Conservation (phyloP, 2,113 vertebrate genomes). For the Rhagologus leucostigma region DNA sequence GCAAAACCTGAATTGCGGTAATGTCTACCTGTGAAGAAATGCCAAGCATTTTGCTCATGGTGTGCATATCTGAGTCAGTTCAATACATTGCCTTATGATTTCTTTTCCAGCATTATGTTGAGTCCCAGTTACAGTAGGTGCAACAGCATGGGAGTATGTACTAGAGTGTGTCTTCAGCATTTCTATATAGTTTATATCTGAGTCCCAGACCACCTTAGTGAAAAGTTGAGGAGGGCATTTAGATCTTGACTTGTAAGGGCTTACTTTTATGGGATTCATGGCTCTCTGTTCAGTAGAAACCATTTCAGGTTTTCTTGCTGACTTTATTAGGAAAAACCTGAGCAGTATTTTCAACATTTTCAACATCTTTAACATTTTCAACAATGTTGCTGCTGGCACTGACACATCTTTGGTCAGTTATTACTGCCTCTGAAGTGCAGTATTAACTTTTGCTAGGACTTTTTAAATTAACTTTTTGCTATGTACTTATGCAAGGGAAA, state of each 20-base stretch:
- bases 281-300: background rate
- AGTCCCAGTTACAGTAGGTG: background rate
- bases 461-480: background rate
- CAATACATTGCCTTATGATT: background rate
- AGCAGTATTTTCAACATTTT: background rate
- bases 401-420: background rate
- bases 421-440: background rate
- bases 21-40: background rate
- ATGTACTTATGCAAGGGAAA: background rate
- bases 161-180: rapidly evolving
- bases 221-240: background rate
- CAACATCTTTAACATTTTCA: background rate
- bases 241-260: background rate
- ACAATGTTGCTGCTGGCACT: background rate
- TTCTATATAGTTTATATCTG: background rate
- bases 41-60: background rate
- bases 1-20: background rate
- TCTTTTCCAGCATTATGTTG: background rate
- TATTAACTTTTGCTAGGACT: background rate
- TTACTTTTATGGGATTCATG: background rate
- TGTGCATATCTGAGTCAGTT: background rate
- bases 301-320: background rate
- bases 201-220: background rate
- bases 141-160: background rate
- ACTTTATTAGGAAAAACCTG: background rate